Percentiles rank a stretch among this genome's conserved stretches.
These are phyloP conservation scores for Himalopsyche tibetana DNA, from an alignment of 2,888 invertebrate species.

Conservation along the genomic window DNA sequence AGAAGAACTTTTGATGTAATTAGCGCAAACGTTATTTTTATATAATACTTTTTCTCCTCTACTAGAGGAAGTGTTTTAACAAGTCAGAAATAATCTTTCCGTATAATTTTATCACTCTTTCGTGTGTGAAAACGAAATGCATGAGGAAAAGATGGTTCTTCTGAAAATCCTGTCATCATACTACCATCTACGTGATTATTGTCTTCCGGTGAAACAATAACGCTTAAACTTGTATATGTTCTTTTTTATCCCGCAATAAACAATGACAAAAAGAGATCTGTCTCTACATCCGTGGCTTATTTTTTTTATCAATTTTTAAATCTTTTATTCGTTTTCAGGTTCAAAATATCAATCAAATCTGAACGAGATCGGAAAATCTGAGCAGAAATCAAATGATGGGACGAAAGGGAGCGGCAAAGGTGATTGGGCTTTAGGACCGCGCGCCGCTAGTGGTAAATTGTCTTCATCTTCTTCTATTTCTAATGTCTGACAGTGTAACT, in stretches of 20 bases:
- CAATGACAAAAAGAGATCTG: too few species aligned
- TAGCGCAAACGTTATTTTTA: too few species aligned
- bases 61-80: too few species aligned
- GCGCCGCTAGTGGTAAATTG: constrained; percentile 58
- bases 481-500: background rate
- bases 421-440: constrained; percentile 74
- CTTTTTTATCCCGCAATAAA: constrained; percentile 59
- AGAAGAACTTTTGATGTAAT: too few species aligned
- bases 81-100: too few species aligned
- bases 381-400: constrained; percentile 83
- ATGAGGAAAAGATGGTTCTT: too few species aligned
- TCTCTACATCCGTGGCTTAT: background rate
- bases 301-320: background rate
- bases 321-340: constrained; percentile 74
- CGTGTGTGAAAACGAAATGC: too few species aligned
- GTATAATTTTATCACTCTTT: too few species aligned
- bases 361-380: constrained; percentile 88
- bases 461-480: background rate
- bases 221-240: background rate
- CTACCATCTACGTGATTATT: background rate
- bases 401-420: constrained; percentile 70
- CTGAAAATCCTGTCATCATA: background rate
- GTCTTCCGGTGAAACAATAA: background rate
- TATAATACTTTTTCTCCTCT: too few species aligned
- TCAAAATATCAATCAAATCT: constrained; percentile 86